Evolutionary conservation across 2,797 vertebrate species (phyloP), one percentile per base, ranked within the genome.

Genomic region (Sylvia borin): DNA sequence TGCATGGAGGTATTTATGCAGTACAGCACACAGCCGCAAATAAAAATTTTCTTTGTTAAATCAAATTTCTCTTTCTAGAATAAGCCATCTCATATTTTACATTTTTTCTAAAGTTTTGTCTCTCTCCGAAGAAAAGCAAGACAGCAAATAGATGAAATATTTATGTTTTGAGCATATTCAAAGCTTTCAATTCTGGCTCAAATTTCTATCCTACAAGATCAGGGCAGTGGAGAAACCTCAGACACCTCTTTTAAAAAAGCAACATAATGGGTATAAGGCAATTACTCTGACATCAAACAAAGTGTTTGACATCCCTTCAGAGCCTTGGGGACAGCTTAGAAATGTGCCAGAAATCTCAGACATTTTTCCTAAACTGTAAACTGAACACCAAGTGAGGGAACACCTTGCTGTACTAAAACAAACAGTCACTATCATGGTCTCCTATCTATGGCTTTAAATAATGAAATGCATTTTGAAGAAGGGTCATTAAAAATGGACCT

Each of bases 391-490:
- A 79, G 21, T 8, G 43, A 25, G 9, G 55, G 19, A 71, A 48
- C 43, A 70, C 16, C 27, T 24, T 50, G 32, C 51, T 71, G 15
- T 13, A 57, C 13, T 6, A 60, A 62, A 1, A 32, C 22, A 10
- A 47, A 26, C 32, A 43, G 25, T 7, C 31, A 29, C 32, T 4
- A 0, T 27, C 29, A n/a, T 3, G 3, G 5, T 8, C 67, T 47
- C 16, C 3, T 26, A 66, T 25, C 53, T 19, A 36, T 2, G 1
- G 2, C 51, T 72, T 85, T 6, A 65, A 57, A 4, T 25, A 36
- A 27, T 8, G 12, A 84, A 68, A 27, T 18, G 7, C 13, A 54
- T 66, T 92, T 73, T 75, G 18, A 43, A 38, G 45, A 85, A 16
- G 6, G 16, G 9, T 17, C 36, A 47, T 29, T 50, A 84, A 71